Evolutionary conservation across 2,797 vertebrate species (phyloP), one percentile per base, ranked within the genome.

Genomic region (Amblyopsis hoosieri): DNA sequence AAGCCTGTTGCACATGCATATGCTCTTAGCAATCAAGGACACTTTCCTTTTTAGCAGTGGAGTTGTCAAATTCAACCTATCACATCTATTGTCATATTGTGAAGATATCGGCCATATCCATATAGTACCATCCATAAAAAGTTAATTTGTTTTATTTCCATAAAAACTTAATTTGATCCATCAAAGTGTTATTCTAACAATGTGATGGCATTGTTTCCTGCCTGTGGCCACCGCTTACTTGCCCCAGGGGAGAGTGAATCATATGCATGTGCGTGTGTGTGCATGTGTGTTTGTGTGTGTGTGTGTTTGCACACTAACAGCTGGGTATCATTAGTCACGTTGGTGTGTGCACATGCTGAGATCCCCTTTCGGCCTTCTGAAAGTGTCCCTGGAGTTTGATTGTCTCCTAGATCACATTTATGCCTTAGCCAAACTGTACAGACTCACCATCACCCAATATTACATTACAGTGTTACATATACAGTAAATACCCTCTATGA

Each of bases 261-360:
- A 54, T 33, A 19, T 54, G 19, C 29, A n/a, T 7, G 19, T 37
- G 31, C 8, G n/a, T 37, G 29, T 33, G 7, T 29, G 23, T 19
- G 55, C 10, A 12, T 49, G 11, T 29, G 14, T 12, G 11, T 31
- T 17, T 9, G 52, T 23, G 17, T 54, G 15, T 54, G 10, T 54
- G 52, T 54, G 52, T 54, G 52, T 54, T 45, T 37, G 33, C 33
- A 37, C 33, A 37, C 55, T 56, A 80, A 70, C 87, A 90, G 84
- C 88, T 90, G 88, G 84, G 84, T 87, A 64, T 81, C 80, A 87
- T 90, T 87, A 84, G 66, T 80, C 69, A 61, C 78, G 84, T 77
- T 68, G 77, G 76, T 62, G 62, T 80, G 69, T 69, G 78, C 71
- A 77, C 61, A 37, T 54, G 48, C 80, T 69, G 70, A 46, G 67